phyloP scores from a whole-genome alignment of 1,140 invertebrate genomes.

The Bombus polaris region DNA sequence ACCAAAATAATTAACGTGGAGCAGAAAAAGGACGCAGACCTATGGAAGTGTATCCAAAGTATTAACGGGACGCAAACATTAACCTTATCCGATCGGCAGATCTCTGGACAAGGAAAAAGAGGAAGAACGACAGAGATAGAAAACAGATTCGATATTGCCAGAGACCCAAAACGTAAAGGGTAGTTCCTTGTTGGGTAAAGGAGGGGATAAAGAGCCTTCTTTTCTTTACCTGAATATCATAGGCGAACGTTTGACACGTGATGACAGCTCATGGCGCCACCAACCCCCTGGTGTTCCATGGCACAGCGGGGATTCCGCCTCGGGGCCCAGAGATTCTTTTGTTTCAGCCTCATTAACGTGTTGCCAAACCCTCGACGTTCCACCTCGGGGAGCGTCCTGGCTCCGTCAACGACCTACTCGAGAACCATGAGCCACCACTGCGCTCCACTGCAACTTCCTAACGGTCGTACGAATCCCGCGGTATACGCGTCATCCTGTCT shows the following conservation, averaged over 20 bases:
- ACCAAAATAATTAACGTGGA: constrained; percentile 46
- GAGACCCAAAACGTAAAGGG: constrained; percentile 27
- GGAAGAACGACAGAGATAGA: not conserved
- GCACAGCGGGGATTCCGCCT: constrained; percentile 71
- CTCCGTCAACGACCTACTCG: constrained; percentile 48
- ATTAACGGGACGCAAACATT: constrained; percentile 63
- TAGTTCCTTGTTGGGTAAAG: not conserved
- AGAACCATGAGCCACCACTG: not conserved
- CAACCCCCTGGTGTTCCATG: constrained; percentile 78
- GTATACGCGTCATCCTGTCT: no score
- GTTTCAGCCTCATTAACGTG: constrained; percentile 82
- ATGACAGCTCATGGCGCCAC: constrained; percentile 82
- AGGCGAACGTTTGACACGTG: constrained; percentile 77
- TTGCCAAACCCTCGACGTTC: constrained; percentile 75
- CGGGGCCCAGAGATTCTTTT: constrained; percentile 77
- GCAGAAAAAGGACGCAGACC: not conserved
- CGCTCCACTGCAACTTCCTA: not conserved
- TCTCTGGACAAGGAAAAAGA: constrained; percentile 33
- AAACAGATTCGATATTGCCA: not conserved
- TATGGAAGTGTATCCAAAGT: not conserved
- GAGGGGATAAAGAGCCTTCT: not conserved
- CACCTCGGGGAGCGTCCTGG: constrained; percentile 46
- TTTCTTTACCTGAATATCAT: constrained; percentile 74
- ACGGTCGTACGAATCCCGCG: not conserved
- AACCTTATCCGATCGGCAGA: constrained; percentile 59